Percentiles rank a stretch among this genome's conserved stretches.
These are phyloP conservation scores for Poecilia wingei DNA, from an alignment of 2,797 vertebrate genomes.

Conservation along the genomic window DNA sequence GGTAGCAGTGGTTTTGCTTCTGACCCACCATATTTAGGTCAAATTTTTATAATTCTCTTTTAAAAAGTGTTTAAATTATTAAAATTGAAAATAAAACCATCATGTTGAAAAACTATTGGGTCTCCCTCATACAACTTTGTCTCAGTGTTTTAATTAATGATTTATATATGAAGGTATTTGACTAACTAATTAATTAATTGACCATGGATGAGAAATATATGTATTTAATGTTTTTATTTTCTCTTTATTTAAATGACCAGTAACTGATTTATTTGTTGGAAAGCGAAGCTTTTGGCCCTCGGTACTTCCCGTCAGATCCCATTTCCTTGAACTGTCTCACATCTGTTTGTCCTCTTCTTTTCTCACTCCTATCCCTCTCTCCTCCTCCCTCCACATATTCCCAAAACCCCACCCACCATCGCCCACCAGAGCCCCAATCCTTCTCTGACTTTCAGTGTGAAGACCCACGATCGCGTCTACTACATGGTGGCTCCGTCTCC, in stretches of 20 bases:
- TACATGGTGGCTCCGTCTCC: slow-evolving; percentile 96
- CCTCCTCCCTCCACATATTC: not conserved
- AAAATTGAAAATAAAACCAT: not conserved
- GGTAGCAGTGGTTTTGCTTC: no score
- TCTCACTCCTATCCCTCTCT: slow-evolving; percentile 5
- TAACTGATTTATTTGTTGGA: not conserved
- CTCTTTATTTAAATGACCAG: not conserved
- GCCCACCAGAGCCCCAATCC: slow-evolving; percentile 90
- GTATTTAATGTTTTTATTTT: not conserved
- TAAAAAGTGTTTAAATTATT: not conserved
- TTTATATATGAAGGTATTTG: not conserved
- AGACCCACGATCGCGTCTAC: slow-evolving; percentile 96
- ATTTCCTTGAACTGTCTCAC: slow-evolving; percentile 24
- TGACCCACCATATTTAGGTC: not conserved
- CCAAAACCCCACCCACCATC: slow-evolving; percentile 11
- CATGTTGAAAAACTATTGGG: not conserved
- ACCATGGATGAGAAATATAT: not conserved
- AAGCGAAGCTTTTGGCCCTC: not conserved
- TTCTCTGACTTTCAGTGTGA: slow-evolving; percentile 93
- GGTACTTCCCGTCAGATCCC: not conserved
- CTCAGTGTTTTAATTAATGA: not conserved
- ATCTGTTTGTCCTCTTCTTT: slow-evolving; percentile 40
- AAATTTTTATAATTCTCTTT: not conserved
- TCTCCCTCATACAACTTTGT: not conserved
- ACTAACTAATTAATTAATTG: not conserved